A percentile compares a stretch with the other conserved stretches of the same genome.
These are phyloP conservation scores for Carcina quercana DNA, from an alignment of 2,888 invertebrate species.

Conservation along the genomic window DNA sequence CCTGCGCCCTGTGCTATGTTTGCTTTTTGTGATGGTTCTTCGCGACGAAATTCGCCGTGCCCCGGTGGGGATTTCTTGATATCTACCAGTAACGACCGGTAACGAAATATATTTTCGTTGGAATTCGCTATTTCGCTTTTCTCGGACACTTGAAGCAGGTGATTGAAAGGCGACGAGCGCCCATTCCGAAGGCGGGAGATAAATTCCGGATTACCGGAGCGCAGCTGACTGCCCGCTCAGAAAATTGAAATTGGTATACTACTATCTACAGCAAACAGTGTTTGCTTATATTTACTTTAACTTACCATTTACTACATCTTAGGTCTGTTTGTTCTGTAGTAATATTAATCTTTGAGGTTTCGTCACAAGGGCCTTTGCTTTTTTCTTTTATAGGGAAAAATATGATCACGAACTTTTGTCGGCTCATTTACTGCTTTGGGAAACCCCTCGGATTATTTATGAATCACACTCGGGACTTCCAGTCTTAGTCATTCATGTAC, in stretches of 20 bases:
- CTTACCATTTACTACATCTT: too few species aligned
- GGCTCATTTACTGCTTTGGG: conserved; percentile 11
- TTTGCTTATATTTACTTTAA: too few species aligned
- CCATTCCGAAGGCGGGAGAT: conserved; percentile 39
- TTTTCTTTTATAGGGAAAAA: too few species aligned
- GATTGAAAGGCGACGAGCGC: conserved; percentile 52
- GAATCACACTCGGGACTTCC: conserved; percentile 2
- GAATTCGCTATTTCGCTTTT: conserved; percentile 16
- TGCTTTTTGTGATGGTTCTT: too few species aligned
- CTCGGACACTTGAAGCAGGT: conserved; percentile 27
- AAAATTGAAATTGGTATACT: conserved; percentile 56
- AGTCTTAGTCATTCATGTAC: conserved; percentile 1
- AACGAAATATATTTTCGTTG: conserved; percentile 1
- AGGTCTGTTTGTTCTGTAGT: too few species aligned
- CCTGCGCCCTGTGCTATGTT: too few species aligned
- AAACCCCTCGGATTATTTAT: conserved; percentile 11
- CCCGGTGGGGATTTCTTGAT: too few species aligned
- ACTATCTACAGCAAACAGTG: too few species aligned
- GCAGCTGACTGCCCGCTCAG: conserved; percentile 48
- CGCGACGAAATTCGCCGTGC: too few species aligned
- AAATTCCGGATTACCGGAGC: conserved; percentile 46
- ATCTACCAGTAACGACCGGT: neutral
- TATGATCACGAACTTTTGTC: conserved; percentile 16
- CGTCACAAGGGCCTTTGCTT: too few species aligned
- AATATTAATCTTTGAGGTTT: too few species aligned